These are phyloP conservation scores for Pelodytes ibericus DNA, from an alignment of 2,797 vertebrate species.

Conservation along the genomic window DNA sequence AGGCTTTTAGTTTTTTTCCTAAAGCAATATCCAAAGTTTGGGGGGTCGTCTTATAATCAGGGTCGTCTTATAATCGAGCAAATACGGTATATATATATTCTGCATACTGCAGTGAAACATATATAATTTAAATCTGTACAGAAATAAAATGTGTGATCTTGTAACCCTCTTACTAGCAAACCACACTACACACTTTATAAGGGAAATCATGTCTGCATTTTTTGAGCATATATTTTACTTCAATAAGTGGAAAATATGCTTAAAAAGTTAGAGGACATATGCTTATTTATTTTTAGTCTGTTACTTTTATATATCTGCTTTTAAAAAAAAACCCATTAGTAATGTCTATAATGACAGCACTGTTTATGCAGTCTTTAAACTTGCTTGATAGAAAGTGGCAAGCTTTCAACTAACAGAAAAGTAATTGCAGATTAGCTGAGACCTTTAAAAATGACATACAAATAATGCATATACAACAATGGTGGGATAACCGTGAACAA, in stretches of 20 bases:
- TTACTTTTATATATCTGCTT: slow-evolving; percentile 16
- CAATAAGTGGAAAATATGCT: no score
- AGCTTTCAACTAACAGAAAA: slow-evolving; percentile 30
- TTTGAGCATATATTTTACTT: background rate
- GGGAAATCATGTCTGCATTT: background rate
- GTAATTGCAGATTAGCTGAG: slow-evolving; percentile 43
- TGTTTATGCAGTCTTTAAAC: slow-evolving; percentile 7
- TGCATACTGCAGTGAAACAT: no score
- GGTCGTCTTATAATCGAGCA: no score
- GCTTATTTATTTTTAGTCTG: background rate
- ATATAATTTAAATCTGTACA: no score
- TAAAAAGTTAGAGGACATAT: background rate
- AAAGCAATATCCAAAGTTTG: no score
- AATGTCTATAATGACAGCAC: background rate
- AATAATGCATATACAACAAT: slow-evolving; percentile 37
- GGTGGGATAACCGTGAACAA: slow-evolving; percentile 32
- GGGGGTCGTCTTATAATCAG: no score
- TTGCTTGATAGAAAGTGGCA: slow-evolving; percentile 18
- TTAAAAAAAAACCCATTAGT: slow-evolving; percentile 15
- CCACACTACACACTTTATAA: background rate
- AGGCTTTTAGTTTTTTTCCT: no score
- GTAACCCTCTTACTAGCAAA: no score
- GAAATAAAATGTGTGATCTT: no score
- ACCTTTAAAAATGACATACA: slow-evolving; percentile 31
- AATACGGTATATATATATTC: no score